Evolutionary conservation across 1,140 invertebrate species (phyloP), one percentile per base, ranked within the genome.

Genomic region (Papilio xuthus): DNA sequence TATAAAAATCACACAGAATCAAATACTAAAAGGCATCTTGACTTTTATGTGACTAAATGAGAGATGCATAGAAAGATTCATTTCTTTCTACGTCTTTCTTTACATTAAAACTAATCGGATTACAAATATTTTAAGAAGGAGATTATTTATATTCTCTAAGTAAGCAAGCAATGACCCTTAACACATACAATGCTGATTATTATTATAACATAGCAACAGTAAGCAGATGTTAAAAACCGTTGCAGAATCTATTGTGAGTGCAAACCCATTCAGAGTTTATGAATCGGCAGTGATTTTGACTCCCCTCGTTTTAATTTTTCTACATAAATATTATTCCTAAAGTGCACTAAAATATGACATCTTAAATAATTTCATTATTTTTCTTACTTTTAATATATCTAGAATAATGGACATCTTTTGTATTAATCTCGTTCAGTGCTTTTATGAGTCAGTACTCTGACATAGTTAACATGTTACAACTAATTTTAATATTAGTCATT

Each of bases 141-240:
- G 18, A n/a, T 50, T 6, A 18, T 50, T 50, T 7, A 67, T 13
- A 32, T 60, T 60, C 26, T 67, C 60, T 67, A 15, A 53, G 18
- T 53, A 67, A 67, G 23, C 23, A 63, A 63, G n/a, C 8, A 2
- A 56, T 20, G 53, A 56, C 20, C 53, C 53, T 56, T 56, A 56
- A 56, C 50, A 56, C 7, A n/a, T 56, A 77, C 76, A 77, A 78
- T 76, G 12, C 47, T 71, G 74, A 79, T 79, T 79, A 79, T 79
- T 70, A 76, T 80, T 53, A 78, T 32, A 47, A 77, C 44, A 41
- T 72, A 53, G 41, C 20, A 78, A 75, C 70, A 60, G 50, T 77
- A 80, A 83, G 92, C 92, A 93, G 92, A 92, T 93, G 91, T 89
- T 88, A 82, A 88, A 90, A 92, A 91, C 92, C 91, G 92, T 93